A percentile compares a stretch with the other conserved stretches of the same genome.
phyloP scores from a whole-genome alignment of 1,140 invertebrate genomes.

The Leptinotarsa defecta region DNA sequence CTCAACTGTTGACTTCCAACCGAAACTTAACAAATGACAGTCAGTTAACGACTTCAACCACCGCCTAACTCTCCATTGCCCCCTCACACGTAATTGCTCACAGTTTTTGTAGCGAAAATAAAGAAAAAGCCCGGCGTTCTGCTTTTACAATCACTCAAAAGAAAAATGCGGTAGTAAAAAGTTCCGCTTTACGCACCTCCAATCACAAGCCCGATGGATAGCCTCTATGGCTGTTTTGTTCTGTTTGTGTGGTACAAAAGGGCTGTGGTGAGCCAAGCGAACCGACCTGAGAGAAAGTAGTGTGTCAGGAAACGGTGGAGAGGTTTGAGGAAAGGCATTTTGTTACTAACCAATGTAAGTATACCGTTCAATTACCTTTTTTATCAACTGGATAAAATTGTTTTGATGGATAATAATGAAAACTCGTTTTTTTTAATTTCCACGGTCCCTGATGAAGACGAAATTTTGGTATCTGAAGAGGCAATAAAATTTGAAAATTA shows the following conservation, averaged over 20 bases:
- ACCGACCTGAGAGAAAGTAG: neutral
- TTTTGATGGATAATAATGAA: too few species aligned
- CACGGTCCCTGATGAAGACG: too few species aligned
- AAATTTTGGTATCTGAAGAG: too few species aligned
- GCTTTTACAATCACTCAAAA: slow-evolving; percentile 15
- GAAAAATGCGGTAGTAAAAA: slow-evolving; percentile 28
- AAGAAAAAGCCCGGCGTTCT: slow-evolving; percentile 7
- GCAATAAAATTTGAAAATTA: too few species aligned
- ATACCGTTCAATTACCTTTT: too few species aligned
- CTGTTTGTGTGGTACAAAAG: slow-evolving; percentile 25
- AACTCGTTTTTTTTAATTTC: too few species aligned
- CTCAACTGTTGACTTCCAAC: slow-evolving; percentile 1
- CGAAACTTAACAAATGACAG: neutral
- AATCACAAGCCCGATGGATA: slow-evolving; percentile 29
- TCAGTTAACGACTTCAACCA: neutral
- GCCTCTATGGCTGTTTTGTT: slow-evolving; percentile 22
- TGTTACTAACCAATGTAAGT: too few species aligned
- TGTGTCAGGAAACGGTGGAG: neutral
- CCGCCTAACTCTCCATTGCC: neutral
- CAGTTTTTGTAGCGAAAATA: slow-evolving; percentile 12
- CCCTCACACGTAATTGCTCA: slow-evolving; percentile 9
- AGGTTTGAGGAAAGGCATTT: too few species aligned
- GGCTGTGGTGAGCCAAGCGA: neutral
- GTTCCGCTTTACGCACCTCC: slow-evolving; percentile 28
- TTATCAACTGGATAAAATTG: too few species aligned